phyloP scores from a whole-genome alignment of 2,888 invertebrate species.

The Hirudinaria manillensis region DNA sequence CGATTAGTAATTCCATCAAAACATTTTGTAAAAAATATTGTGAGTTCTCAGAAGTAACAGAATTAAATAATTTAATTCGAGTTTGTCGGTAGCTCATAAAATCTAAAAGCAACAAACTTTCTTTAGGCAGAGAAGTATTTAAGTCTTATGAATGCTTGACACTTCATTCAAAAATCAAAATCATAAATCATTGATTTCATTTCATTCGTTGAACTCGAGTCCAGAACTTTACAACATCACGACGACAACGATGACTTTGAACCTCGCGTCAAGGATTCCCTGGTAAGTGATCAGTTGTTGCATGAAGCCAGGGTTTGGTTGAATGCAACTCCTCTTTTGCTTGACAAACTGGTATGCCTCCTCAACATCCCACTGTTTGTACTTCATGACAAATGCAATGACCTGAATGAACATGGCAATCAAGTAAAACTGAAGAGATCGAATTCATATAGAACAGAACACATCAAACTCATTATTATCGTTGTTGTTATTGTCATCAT shows the following conservation, averaged over 20 bases:
- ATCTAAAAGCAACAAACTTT: too few species aligned
- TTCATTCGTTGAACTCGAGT: too few species aligned
- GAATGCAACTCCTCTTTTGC: conserved; percentile 80
- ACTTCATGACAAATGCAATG: conserved; percentile 96
- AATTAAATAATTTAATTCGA: too few species aligned
- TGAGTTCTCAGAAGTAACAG: background rate
- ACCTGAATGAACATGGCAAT: conserved; percentile 41
- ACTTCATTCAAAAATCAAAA: too few species aligned
- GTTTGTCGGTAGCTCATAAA: too few species aligned
- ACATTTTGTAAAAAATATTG: background rate
- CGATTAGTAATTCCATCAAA: background rate
- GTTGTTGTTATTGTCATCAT: too few species aligned
- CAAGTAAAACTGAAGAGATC: conserved; percentile 8
- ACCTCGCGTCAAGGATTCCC: conserved; percentile 79
- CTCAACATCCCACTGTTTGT: conserved; percentile 84
- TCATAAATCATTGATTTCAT: too few species aligned
- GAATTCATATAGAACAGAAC: background rate
- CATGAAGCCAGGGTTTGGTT: conserved; percentile 88
- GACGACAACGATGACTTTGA: background rate
- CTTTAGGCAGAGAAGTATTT: too few species aligned
- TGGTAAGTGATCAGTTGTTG: conserved; percentile 89
- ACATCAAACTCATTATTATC: background rate
- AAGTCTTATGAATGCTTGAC: too few species aligned
- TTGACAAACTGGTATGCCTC: conserved; percentile 65
- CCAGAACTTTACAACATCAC: background rate